Evolutionary conservation across 2,797 vertebrate genomes (phyloP).

Genomic region (Garrulus glandarius): DNA sequence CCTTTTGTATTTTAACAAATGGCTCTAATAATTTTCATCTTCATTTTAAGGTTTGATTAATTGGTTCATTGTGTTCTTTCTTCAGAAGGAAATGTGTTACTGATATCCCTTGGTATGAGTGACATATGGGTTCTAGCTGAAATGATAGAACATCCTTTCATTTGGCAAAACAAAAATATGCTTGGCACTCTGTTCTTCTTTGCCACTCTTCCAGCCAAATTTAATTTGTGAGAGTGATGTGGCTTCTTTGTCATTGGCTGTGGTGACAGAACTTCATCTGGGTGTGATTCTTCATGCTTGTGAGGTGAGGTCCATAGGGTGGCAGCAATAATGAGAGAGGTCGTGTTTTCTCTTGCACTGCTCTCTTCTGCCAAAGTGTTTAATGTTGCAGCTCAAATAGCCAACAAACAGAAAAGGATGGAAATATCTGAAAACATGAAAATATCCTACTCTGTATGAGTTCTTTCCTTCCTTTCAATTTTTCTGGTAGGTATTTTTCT

Average conservation of each 20-base stretch:
- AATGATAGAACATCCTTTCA: neutral
- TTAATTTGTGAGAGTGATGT: neutral
- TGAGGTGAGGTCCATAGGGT: neutral
- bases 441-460: neutral
- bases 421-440: neutral
- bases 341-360: neutral
- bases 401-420: neutral
- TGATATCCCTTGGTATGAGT: neutral
- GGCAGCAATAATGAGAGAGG: neutral
- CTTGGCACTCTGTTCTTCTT: neutral
- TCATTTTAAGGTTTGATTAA: conserved; percentile 2
- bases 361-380: neutral
- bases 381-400: neutral
- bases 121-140: conserved; percentile 26
- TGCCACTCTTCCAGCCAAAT: neutral
- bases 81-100: neutral
- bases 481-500: neutral
- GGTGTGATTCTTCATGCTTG: neutral
- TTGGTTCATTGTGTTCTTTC: conserved; percentile 32
- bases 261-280: neutral
- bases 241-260: neutral
- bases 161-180: conserved; percentile 10
- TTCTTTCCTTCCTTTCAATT: neutral
- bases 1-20: conserved; percentile 44
- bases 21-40: conserved; percentile 9